Base-by-base conservation (phyloP, 1,140 invertebrate genomes). In the Venustaconcha ellipsiformis region DNA sequence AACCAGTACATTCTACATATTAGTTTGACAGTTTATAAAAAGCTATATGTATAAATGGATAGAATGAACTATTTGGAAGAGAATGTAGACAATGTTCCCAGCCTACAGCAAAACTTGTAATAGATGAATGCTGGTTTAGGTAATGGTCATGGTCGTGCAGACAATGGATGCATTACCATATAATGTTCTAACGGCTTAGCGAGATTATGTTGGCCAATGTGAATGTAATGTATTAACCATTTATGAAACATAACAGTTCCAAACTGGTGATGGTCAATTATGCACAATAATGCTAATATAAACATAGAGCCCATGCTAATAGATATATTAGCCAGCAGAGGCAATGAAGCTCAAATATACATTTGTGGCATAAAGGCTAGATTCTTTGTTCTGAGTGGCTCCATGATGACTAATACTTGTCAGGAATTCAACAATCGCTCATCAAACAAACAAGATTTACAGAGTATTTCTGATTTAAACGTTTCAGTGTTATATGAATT, bases 341-440 rank as follows among this genome's bases (percentile, higher is more conserved):
- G 65, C 17, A 67, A 76, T 59, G 69, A 66, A 30, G 30, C 63
- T n/a, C 11, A 64, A 55, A 20, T 70, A 17, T 48, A n/a, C 59
- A 59, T 76, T 11, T 37, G 58, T 59, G 26, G 57, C 5, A 12
- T n/a, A 48, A 67, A 76, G 26, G 55, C 15, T 15, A 76, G 17
- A 23, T 60, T 63, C 14, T 56, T 76, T 57, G 58, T 76, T 55
- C 68, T 70, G 56, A 71, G 23, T 66, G 69, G 74, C 23, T 69
- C 73, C 8, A 69, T 75, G 66, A 37, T 75, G 26, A 18, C 73
- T 37, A 63, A 17, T 26, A 57, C 26, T 30, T 30, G 26, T 75
- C 15, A 69, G 15, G 15, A 15, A 18, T 63, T 75, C 14, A 20
- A 67, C 56, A 30, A 67, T 14, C 8, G n/a, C 17, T 37, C 67